Evolutionary conservation across 2,888 invertebrate genomes (phyloP).

Genomic region (Phortica magna): DNA sequence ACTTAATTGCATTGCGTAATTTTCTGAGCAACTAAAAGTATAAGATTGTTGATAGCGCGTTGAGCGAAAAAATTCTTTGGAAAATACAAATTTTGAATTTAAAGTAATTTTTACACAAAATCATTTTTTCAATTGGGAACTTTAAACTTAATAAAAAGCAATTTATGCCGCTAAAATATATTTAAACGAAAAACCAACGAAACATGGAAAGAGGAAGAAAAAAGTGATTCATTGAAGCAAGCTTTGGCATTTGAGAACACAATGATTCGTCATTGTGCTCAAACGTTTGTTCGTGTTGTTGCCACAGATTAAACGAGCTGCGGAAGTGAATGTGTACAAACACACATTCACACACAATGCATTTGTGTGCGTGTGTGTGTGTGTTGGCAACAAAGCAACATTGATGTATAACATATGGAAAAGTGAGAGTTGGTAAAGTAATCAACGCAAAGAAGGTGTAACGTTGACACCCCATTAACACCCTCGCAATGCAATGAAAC

Average conservation of each 20-base stretch:
- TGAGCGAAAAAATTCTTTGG: too few species aligned
- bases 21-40: background rate
- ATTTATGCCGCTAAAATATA: background rate
- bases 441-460: conserved; percentile 23
- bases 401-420: background rate
- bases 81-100: background rate
- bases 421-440: background rate
- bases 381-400: background rate
- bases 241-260: conserved; percentile 6
- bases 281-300: conserved; percentile 26
- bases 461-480: conserved; percentile 32
- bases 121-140: background rate
- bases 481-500: conserved; percentile 11
- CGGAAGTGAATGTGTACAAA: conserved; percentile 23
- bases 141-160: background rate
- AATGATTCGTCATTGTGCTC: background rate
- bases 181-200: background rate
- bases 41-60: too few species aligned
- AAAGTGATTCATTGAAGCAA: conserved; percentile 49
- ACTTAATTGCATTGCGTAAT: conserved; percentile 35
- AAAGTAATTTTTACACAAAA: background rate
- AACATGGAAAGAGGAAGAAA: background rate
- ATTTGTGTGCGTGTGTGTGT: background rate
- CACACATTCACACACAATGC: background rate
- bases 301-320: background rate